Evolutionary conservation across 2,888 invertebrate genomes (phyloP).

Genomic region (Trypoxylon attenuatum): DNA sequence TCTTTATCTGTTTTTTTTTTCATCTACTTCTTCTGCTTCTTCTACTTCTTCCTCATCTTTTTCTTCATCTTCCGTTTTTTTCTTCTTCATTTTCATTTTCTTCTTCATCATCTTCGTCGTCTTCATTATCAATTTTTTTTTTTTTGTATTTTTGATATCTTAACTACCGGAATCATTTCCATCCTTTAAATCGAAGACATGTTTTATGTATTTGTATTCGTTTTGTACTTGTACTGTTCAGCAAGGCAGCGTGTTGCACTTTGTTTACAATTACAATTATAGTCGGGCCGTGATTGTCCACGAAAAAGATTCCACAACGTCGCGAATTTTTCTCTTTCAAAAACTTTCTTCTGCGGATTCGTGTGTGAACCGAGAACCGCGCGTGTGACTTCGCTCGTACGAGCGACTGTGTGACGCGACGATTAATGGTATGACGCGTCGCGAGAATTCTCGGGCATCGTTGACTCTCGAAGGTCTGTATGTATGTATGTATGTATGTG

Average conservation of each 20-base stretch:
- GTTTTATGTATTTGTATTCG: slow-evolving; percentile 74
- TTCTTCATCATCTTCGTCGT: slow-evolving; percentile 13
- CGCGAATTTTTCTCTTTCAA: slow-evolving; percentile 51
- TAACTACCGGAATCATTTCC: slow-evolving; percentile 72
- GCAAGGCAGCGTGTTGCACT: slow-evolving; percentile 75
- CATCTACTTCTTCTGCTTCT: background rate
- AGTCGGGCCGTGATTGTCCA: slow-evolving; percentile 69
- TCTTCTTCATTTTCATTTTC: background rate
- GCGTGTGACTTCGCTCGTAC: background rate
- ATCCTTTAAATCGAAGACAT: slow-evolving; percentile 72
- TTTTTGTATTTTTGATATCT: slow-evolving; percentile 63
- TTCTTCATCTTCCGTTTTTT: slow-evolving; percentile 1
- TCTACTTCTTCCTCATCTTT: background rate
- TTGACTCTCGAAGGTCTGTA: too few relatives aligned
- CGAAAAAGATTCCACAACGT: slow-evolving; percentile 63
- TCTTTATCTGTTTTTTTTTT: slow-evolving; percentile 11
- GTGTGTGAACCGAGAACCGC: background rate
- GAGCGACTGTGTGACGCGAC: background rate
- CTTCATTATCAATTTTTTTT: slow-evolving; percentile 18
- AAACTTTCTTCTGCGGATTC: slow-evolving; percentile 22
- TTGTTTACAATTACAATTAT: slow-evolving; percentile 72
- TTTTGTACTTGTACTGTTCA: slow-evolving; percentile 75
- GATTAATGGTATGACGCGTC: background rate
- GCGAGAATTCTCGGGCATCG: background rate
- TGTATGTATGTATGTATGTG: too few relatives aligned